Base-by-base conservation (phyloP, 2,113 vertebrate genomes). In the Varanus komodoensis region DNA sequence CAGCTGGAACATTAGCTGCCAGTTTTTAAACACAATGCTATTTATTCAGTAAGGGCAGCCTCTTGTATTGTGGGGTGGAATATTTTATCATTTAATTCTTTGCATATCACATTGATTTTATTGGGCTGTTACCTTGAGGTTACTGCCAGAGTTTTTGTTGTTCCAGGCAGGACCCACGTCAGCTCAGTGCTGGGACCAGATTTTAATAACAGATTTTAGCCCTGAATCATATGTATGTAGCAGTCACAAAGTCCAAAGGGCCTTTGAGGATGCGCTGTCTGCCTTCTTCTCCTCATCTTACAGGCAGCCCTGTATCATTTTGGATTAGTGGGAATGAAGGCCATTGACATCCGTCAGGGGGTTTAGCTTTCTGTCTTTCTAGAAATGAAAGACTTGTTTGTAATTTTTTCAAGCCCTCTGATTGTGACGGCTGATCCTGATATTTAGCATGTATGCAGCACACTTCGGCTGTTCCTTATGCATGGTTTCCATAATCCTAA, bases 1-100 rank as follows among this genome's bases (percentile, higher is more conserved):
- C 17, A 89, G 61, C 61, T 64, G 79, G n/a, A 32, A 48, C 50
- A 83, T 32, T 84, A 64, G 57, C 38, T 77, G 34, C 52, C 34
- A 74, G 57, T 77, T 77, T 82, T 64, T 64, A 73, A 83, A 89
- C 54, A 84, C 54, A 83, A 89, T 89, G 54, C 73, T 84, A 29
- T 73, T 67, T 89, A 77, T 78, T 48, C 29, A 34, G 34, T 84
- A 67, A 67, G 67, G 71, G 83, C 81, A 89, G 50, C 69, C 73
- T 50, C 9, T 23, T 84, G 32, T 77, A 48, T 75, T 38, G 19
- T 25, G 29, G 54, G 27, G 38, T 77, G 38, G 54, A 67, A n/a
- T 75, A 84, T 75, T n/a, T 74, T 89, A 38, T 48, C 12, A 57
- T 82, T 57, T 84, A 89, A 82, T 61, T 61, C 48, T 82, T 75